Evolutionary conservation across 2,113 vertebrate species (phyloP).

Genomic region (Hepsetus odoe): DNA sequence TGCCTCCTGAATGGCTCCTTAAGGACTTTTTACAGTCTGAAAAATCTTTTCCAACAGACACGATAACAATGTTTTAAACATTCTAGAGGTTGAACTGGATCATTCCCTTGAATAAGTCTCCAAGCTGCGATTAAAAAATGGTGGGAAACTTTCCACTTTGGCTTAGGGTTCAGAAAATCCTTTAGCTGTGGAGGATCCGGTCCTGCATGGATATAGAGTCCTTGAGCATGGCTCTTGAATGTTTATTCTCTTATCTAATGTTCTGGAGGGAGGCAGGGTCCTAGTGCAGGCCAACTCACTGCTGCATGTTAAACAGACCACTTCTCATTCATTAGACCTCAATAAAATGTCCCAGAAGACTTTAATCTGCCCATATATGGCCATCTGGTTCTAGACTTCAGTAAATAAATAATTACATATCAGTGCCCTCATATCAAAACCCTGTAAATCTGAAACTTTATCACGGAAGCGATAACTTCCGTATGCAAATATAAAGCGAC

Average conservation of each 20-base stretch:
- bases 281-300: neutral
- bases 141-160: conserved; percentile 2
- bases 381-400: neutral
- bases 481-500: too few relatives aligned
- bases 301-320: neutral
- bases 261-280: neutral
- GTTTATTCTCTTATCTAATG: conserved; percentile 1
- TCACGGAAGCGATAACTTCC: too few relatives aligned
- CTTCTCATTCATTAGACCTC: neutral
- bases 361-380: neutral
- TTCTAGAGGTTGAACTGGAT: neutral
- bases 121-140: neutral
- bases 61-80: neutral
- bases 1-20: neutral
- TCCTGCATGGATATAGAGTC: neutral
- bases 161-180: neutral
- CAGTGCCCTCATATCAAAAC: neutral
- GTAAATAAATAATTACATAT: neutral
- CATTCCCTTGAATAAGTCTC: conserved; percentile 7
- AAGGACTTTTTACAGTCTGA: neutral
- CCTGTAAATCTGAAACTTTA: neutral
- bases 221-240: neutral
- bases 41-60: neutral
- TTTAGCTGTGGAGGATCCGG: neutral
- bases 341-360: neutral